Percentiles rank a stretch among this genome's conserved stretches.
phyloP scores from a whole-genome alignment of 1,140 invertebrate genomes.

The Watersipora subatra region DNA sequence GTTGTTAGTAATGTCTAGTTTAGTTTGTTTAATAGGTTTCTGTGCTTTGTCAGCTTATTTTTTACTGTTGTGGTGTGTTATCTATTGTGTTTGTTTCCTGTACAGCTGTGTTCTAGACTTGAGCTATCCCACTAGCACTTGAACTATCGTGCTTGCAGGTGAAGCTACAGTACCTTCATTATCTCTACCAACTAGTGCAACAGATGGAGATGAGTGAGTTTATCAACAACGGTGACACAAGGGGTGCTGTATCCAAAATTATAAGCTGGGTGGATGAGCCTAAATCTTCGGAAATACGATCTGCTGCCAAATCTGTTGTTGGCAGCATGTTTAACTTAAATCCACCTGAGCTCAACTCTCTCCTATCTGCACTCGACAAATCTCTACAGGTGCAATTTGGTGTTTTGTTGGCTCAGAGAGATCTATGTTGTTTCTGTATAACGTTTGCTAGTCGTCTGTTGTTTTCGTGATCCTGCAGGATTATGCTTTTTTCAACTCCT shows the following conservation, averaged over 20 bases:
- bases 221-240: slow-evolving; percentile 36
- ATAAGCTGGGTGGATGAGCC: slow-evolving; percentile 46
- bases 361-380: slow-evolving; percentile 66
- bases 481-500: too few species aligned
- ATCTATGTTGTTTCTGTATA: too few species aligned
- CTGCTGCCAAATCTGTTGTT: slow-evolving; percentile 61
- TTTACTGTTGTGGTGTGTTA: too few species aligned
- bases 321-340: slow-evolving; percentile 78
- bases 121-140: too few species aligned
- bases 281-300: slow-evolving; percentile 57
- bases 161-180: slow-evolving; percentile 38
- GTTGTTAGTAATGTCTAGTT: too few species aligned
- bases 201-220: slow-evolving; percentile 40
- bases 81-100: too few species aligned
- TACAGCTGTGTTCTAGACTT: too few species aligned
- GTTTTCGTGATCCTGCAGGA: too few species aligned
- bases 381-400: slow-evolving; percentile 48
- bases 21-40: too few species aligned
- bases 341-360: slow-evolving; percentile 66
- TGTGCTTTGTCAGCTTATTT: too few species aligned
- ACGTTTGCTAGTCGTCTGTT: too few species aligned
- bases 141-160: slow-evolving; percentile 33
- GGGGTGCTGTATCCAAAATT: slow-evolving; percentile 43
- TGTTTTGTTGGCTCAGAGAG: too few species aligned
- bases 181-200: slow-evolving; percentile 33